Evolutionary conservation across 35 echinoderm and acorn worm species (phyloP), one percentile per base, ranked within the genome.

Genomic region (Strongylocentrotus purpuratus): DNA sequence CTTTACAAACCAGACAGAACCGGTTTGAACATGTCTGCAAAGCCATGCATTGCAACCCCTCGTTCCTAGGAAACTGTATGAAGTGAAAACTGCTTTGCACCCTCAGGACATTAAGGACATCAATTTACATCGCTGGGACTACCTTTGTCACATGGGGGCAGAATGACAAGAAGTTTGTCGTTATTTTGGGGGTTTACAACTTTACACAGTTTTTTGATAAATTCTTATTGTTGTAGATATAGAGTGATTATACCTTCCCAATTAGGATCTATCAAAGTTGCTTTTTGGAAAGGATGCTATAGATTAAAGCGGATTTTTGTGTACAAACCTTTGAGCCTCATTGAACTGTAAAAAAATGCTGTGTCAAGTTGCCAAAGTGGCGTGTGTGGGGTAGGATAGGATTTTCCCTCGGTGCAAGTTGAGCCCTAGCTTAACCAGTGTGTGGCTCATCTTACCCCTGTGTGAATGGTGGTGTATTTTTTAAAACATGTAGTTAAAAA

Each of bases 221-320:
- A 28, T 94, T 94, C 32, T 88, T 88, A 33, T 88, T 88, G 10
- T 88, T 33, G 86, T 88, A 88, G 86, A 88, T 88, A 88, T 88
- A 88, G 86, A 33, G 86, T 88, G 86, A 88, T 88, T 88, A 88
- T 88, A 88, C 86, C 32, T 88, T 88, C 86, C 32, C 86, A 88
- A 13, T 33, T 88, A 10, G 86, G 32, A 88, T 88, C 32, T 88
- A 88, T 88, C 9, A 88, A 88, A 88, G 31, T 33, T 88, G 86
- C 86, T 88, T 88, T 9, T 33, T 33, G 14, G 86, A 88, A 88
- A 13, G 14, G 86, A 88, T 88, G 32, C 32, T 9, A 88, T 88
- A 88, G 86, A 88, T 88, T 88, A 88, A 13, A 14, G 86, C 31
- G 14, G 14, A 88, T 88, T 88, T 88, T 88, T 88, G 86, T 88